Percentiles rank a stretch among this genome's conserved stretches.
phyloP scores from a whole-genome alignment of 2,797 vertebrate species.

The Clarias pachynema region DNA sequence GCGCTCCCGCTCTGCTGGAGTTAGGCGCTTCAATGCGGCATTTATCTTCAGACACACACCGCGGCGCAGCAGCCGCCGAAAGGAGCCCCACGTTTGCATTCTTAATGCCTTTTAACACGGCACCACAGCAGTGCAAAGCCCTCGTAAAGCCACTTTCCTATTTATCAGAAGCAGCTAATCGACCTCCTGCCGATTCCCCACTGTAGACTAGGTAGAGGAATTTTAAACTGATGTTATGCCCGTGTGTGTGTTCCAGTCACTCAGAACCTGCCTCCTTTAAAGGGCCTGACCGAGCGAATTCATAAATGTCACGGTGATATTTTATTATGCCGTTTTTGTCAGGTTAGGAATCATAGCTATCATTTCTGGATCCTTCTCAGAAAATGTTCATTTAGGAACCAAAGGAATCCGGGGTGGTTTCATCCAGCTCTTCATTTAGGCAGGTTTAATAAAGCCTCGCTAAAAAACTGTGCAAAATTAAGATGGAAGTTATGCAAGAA shows the following conservation, averaged over 20 bases:
- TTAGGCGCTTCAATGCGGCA: conserved; percentile 64
- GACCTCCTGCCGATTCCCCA: conserved; percentile 63
- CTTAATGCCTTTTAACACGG: conserved; percentile 69
- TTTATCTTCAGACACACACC: conserved; percentile 76
- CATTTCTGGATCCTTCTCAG: background rate
- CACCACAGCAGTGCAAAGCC: conserved; percentile 37
- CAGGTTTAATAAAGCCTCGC: background rate
- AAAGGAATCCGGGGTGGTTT: background rate
- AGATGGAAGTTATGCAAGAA: background rate
- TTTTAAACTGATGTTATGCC: conserved; percentile 12
- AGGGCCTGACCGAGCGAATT: conserved; percentile 36
- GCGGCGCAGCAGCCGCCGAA: conserved; percentile 65
- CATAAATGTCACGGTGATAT: conserved; percentile 39
- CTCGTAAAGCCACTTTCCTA: conserved; percentile 68
- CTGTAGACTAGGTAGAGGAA: conserved; percentile 32
- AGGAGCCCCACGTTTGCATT: conserved; percentile 71
- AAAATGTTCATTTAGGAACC: background rate
- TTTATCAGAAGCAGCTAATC: conserved; percentile 72
- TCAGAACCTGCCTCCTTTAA: conserved; percentile 26
- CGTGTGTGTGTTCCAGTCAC: background rate
- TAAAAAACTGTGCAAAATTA: background rate
- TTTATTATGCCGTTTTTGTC: conserved; percentile 28
- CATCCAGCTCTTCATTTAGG: background rate
- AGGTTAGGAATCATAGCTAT: conserved; percentile 21
- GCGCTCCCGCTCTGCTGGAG: background rate